Evolutionary conservation across 35 echinoderm and acorn worm genomes (phyloP).

Genomic region (Nesometra sesokonis): DNA sequence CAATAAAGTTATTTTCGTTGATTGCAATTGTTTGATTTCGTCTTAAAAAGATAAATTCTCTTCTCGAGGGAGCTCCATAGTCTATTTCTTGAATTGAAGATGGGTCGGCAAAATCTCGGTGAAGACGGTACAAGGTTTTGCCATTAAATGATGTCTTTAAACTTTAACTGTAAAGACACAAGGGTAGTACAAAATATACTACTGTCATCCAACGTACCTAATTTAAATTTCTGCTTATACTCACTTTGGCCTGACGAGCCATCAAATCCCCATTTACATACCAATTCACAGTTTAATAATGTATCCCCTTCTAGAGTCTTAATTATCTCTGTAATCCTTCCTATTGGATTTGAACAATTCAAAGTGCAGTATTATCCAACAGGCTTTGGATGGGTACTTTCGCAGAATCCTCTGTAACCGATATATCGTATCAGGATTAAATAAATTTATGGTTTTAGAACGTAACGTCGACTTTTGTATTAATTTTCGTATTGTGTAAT

Average conservation of each 20-base stretch:
- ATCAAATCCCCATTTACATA: constrained; percentile 54
- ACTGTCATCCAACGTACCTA: background rate
- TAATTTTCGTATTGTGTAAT: too few relatives aligned
- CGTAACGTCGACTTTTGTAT: too few relatives aligned
- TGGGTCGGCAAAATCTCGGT: constrained; percentile 23
- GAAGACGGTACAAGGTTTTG: constrained; percentile 33
- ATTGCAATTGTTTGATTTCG: constrained; percentile 22
- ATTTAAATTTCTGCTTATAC: constrained; percentile 32
- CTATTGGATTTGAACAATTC: constrained; percentile 39
- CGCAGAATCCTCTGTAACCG: constrained; percentile 12
- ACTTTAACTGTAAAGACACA: constrained; percentile 31
- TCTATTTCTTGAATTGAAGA: constrained; percentile 43
- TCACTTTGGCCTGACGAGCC: constrained; percentile 44
- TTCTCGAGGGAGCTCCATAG: constrained; percentile 4
- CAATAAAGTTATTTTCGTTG: constrained; percentile 18
- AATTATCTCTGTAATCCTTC: constrained; percentile 21
- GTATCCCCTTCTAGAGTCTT: constrained; percentile 5
- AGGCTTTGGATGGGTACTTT: constrained; percentile 35
- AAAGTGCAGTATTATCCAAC: constrained; percentile 45
- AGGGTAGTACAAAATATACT: constrained; percentile 45
- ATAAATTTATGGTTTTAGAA: too few relatives aligned
- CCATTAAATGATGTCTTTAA: constrained; percentile 24
- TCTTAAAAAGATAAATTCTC: background rate
- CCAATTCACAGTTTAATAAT: constrained; percentile 28
- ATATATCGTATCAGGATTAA: too few relatives aligned